Evolutionary conservation across 2,888 invertebrate species (phyloP).

Genomic region (Magallana nippona): DNA sequence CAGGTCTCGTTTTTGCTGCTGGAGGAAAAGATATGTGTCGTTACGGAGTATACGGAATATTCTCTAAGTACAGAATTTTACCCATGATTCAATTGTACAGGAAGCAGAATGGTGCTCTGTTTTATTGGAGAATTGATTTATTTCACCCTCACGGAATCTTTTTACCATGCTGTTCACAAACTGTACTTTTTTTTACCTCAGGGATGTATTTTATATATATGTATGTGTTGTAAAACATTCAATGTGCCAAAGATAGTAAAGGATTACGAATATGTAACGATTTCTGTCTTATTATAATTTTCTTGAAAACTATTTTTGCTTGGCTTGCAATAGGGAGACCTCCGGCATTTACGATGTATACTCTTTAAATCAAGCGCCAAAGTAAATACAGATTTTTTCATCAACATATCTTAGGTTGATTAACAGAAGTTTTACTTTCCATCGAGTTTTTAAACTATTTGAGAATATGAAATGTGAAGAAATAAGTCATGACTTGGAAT

Average conservation of each 20-base stretch:
- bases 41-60: background rate
- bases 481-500: no score
- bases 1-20: background rate
- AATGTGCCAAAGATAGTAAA: constrained; percentile 28
- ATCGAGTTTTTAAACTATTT: no score
- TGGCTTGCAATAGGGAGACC: no score
- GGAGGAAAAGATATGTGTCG: background rate
- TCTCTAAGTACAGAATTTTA: background rate
- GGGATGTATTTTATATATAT: constrained; percentile 1
- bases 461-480: no score
- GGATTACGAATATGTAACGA: background rate
- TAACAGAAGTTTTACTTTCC: no score
- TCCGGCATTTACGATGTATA: background rate
- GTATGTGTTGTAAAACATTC: constrained; percentile 18
- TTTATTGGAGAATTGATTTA: background rate
- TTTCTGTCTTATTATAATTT: background rate
- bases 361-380: background rate
- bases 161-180: background rate
- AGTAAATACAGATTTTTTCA: no score
- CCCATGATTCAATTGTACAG: background rate
- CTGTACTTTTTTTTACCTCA: constrained; percentile 3
- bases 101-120: constrained; percentile 1
- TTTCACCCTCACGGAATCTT: background rate
- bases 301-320: background rate
- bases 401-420: no score